A percentile compares a stretch with the other conserved stretches of the same genome.
phyloP scores from a whole-genome alignment of 2,888 invertebrate species.

The Lutraria lutraria region DNA sequence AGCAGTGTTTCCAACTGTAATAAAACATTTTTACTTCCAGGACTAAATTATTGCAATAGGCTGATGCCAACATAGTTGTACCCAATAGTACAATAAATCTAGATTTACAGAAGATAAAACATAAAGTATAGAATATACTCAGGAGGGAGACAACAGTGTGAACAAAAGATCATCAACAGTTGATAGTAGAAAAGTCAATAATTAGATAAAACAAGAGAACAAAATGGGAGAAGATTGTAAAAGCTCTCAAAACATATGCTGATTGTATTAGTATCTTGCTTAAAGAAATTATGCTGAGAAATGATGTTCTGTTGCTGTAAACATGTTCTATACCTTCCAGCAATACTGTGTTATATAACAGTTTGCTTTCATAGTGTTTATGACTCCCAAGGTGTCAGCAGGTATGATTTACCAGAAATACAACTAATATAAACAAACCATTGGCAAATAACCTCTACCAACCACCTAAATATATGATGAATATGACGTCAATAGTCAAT shows the following conservation, averaged over 20 bases:
- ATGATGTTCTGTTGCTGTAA: not conserved
- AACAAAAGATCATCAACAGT: not conserved
- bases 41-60: not conserved
- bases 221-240: not conserved
- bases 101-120: not conserved
- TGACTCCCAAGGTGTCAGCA: constrained; percentile 26
- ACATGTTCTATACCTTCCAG: not conserved
- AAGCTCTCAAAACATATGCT: constrained; percentile 8
- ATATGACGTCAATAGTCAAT: constrained; percentile 1
- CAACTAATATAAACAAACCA: constrained; percentile 43
- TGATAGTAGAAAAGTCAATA: constrained; percentile 18
- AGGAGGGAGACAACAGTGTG: not conserved
- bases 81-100: not conserved
- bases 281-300: not conserved
- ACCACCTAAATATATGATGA: not conserved
- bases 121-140: constrained; percentile 14
- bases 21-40: not conserved
- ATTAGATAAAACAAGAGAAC: not conserved
- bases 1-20: not conserved
- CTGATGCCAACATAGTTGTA: not conserved
- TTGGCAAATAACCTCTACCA: constrained; percentile 2
- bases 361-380: constrained; percentile 31
- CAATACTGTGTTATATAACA: constrained; percentile 22
- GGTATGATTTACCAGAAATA: constrained; percentile 35
- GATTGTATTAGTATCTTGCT: constrained; percentile 12